Percentiles rank a stretch among this genome's conserved stretches.
These are phyloP conservation scores for Nebria salina DNA, from an alignment of 2,888 invertebrate species.

Conservation along the genomic window DNA sequence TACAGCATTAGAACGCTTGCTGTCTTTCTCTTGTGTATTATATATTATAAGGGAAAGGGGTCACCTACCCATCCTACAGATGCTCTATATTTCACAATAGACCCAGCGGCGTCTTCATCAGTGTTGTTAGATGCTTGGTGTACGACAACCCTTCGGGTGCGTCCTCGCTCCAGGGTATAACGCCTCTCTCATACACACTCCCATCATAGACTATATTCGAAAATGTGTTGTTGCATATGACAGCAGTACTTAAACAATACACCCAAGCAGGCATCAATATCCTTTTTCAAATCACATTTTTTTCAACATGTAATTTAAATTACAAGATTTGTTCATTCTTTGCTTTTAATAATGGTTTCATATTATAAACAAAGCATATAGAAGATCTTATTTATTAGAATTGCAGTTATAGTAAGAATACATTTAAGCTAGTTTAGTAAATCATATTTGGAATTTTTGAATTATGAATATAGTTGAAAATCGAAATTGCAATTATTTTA, in stretches of 20 bases:
- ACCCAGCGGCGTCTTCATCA: slow-evolving; percentile 29
- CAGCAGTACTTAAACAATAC: neutral
- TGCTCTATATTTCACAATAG: slow-evolving; percentile 18
- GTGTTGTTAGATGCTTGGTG: slow-evolving; percentile 30
- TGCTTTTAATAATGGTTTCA: too few relatives aligned
- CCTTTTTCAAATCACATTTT: too few relatives aligned
- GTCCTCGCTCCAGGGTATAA: slow-evolving; percentile 9
- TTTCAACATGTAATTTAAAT: too few relatives aligned
- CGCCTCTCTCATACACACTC: neutral
- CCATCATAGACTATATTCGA: neutral
- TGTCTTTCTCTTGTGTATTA: neutral
- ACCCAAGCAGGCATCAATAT: neutral
- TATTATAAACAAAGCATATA: too few relatives aligned
- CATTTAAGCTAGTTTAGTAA: too few relatives aligned
- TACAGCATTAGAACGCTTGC: slow-evolving; percentile 12
- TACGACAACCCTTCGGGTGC: slow-evolving; percentile 13
- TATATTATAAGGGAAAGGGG: neutral
- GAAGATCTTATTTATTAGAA: too few relatives aligned
- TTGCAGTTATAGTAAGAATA: too few relatives aligned
- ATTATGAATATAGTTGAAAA: too few relatives aligned
- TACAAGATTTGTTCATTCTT: too few relatives aligned
- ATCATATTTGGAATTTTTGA: too few relatives aligned
- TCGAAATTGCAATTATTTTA: too few relatives aligned
- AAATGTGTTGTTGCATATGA: neutral
- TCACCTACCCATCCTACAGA: neutral